These are phyloP conservation scores for Pristionchus pacificus DNA, from an alignment of 1,140 invertebrate species.

Conservation along the genomic window DNA sequence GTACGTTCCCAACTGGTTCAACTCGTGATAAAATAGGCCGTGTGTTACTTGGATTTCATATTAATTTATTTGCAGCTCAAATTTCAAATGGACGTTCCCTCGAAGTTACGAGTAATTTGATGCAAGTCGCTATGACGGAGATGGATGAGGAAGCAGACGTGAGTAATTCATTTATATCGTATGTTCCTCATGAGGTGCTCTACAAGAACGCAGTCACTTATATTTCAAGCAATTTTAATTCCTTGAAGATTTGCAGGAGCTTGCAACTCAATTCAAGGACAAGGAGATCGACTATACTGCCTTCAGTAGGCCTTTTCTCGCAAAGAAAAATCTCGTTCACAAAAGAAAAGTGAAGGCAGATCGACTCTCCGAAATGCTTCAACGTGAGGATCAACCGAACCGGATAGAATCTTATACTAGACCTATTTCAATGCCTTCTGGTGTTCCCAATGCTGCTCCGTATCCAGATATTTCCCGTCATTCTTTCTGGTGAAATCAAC, in stretches of 20 bases:
- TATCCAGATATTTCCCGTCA: constrained; percentile 2
- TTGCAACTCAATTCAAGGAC: background rate
- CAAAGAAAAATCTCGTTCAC: background rate
- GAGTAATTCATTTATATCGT: too few species aligned
- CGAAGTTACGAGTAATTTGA: constrained; percentile 1
- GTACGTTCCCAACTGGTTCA: too few species aligned
- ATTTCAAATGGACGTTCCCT: constrained; percentile 10
- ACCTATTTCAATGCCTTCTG: background rate
- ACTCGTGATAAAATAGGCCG: too few species aligned
- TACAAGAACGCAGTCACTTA: too few species aligned
- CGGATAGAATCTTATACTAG: background rate
- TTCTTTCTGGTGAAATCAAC: background rate
- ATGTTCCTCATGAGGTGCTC: too few species aligned
- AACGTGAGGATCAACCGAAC: background rate
- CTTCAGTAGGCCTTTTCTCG: background rate
- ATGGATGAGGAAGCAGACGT: background rate
- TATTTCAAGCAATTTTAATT: background rate
- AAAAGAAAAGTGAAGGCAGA: background rate
- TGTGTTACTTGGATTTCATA: background rate
- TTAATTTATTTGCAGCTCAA: background rate
- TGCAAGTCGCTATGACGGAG: constrained; percentile 1
- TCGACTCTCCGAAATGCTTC: background rate
- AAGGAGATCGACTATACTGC: background rate
- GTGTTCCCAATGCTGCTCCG: background rate
- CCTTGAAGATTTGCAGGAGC: background rate